Conservation (phyloP, 2,113 vertebrate genomes). For the Barbus barbus region DNA sequence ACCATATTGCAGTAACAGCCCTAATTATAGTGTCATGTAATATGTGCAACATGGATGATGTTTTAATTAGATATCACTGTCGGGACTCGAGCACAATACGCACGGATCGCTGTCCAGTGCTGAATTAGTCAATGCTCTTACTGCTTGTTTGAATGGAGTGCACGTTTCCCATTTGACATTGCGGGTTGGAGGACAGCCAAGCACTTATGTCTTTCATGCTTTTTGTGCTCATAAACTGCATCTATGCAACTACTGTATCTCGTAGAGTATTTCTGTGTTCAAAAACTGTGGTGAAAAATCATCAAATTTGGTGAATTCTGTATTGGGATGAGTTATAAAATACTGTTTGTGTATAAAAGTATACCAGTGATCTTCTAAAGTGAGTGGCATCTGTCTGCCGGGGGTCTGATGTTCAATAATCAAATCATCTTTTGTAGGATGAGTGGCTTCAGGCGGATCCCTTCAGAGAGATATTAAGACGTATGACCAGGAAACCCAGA, state of each 20-base stretch:
- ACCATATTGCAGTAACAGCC: not conserved
- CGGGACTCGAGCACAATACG: not conserved
- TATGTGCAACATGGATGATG: not conserved
- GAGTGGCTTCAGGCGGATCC: constrained; percentile 71
- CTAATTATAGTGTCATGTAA: not conserved
- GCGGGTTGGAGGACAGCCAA: constrained; percentile 66
- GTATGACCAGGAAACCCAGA: constrained; percentile 92
- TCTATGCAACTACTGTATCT: not conserved
- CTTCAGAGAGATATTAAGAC: constrained; percentile 87
- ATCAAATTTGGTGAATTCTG: not conserved
- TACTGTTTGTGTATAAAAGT: not conserved
- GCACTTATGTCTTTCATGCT: not conserved
- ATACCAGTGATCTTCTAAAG: not conserved
- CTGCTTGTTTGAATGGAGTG: constrained; percentile 44
- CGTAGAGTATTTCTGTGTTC: not conserved
- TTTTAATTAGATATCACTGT: not conserved
- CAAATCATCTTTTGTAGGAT: constrained; percentile 63
- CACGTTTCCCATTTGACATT: constrained; percentile 72
- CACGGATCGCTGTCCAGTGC: constrained; percentile 44
- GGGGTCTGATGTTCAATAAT: constrained; percentile 32
- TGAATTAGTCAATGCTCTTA: constrained; percentile 12
- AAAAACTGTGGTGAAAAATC: not conserved
- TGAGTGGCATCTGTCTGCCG: not conserved
- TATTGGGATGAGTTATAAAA: not conserved
- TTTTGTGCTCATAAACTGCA: not conserved